phyloP scores from a whole-genome alignment of 2,888 invertebrate genomes.

The Napeogenes sylphis region DNA sequence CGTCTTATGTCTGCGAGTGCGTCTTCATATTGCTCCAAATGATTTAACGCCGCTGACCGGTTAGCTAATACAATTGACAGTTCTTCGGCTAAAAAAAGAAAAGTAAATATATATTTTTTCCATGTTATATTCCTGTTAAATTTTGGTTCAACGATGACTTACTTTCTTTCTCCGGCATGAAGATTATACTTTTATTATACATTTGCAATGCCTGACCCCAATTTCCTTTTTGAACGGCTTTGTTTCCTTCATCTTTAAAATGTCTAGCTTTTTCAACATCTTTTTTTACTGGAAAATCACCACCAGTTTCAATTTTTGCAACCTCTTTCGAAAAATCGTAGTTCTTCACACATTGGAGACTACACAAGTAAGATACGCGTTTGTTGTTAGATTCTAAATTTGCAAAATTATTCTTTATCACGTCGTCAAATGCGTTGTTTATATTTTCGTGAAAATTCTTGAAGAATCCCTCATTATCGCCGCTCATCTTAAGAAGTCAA shows the following conservation, averaged over 20 bases:
- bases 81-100: constrained; percentile 71
- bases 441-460: constrained; percentile 80
- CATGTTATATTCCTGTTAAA: background rate
- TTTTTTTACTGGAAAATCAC: constrained; percentile 71
- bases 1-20: constrained; percentile 84
- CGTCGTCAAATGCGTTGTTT: constrained; percentile 72
- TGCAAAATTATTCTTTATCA: constrained; percentile 80
- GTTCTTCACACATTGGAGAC: constrained; percentile 68
- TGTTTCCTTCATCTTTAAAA: constrained; percentile 84
- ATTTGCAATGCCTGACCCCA: constrained; percentile 82
- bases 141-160: constrained; percentile 33
- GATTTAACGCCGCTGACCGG: constrained; percentile 87
- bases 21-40: constrained; percentile 81
- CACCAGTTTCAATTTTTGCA: constrained; percentile 53
- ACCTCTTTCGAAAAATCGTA: constrained; percentile 70
- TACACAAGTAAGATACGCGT: constrained; percentile 79
- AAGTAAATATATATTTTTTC: background rate
- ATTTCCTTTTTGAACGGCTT: constrained; percentile 83
- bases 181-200: constrained; percentile 83
- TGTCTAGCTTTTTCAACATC: constrained; percentile 77
- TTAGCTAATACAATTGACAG: constrained; percentile 85
- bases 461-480: constrained; percentile 74
- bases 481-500: constrained; percentile 49
- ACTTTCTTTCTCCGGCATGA: constrained; percentile 83
- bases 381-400: constrained; percentile 80